Conservation (phyloP, 2,113 vertebrate species). For the Delphinapterus leucas region DNA sequence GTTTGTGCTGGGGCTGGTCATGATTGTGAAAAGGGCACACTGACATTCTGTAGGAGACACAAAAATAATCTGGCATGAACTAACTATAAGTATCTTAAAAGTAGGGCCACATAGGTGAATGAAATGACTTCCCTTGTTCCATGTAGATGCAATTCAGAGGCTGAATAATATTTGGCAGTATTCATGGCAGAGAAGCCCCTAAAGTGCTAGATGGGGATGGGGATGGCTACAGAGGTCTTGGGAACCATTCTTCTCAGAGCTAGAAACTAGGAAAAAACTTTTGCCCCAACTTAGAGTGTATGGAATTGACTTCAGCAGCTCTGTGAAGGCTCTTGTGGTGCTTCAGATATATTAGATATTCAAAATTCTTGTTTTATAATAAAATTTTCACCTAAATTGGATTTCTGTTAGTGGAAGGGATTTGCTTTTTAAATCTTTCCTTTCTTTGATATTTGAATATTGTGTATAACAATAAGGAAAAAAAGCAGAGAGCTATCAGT, state of each 20-base stretch:
- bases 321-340: neutral
- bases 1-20: rapidly evolving
- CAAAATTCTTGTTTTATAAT: neutral
- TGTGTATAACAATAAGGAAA: neutral
- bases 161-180: neutral
- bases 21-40: rapidly evolving
- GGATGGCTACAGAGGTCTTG: rapidly evolving
- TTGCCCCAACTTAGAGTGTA: rapidly evolving
- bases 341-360: neutral
- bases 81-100: neutral
- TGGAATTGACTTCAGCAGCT: neutral
- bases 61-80: neutral
- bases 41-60: neutral
- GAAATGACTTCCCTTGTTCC: neutral
- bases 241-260: neutral
- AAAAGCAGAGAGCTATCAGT: neutral
- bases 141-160: neutral
- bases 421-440: neutral
- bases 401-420: neutral
- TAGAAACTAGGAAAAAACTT: neutral
- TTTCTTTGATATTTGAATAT: neutral
- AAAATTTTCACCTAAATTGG: neutral
- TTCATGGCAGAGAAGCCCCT: neutral
- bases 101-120: neutral
- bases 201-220: rapidly evolving